Evolutionary conservation across 2,888 invertebrate genomes (phyloP).

Genomic region (Catonia carolina): DNA sequence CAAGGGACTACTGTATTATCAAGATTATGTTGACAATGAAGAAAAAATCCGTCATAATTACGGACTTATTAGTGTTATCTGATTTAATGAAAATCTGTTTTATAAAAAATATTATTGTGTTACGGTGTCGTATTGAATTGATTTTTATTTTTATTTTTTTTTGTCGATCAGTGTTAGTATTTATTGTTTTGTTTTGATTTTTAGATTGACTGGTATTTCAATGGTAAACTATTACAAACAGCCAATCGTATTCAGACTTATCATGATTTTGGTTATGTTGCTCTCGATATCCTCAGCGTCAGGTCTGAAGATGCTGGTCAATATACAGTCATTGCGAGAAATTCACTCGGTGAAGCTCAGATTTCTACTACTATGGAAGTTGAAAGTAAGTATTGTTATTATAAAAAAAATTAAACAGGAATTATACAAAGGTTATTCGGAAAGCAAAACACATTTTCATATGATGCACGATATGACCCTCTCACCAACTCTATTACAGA

Average conservation of each 20-base stretch:
- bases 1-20: no score
- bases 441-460: no score
- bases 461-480: no score
- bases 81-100: no score
- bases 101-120: no score
- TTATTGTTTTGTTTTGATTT: constrained; percentile 15
- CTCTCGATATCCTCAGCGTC: constrained; percentile 88
- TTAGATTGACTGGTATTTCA: constrained; percentile 91
- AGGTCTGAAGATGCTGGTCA: constrained; percentile 88
- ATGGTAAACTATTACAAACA: constrained; percentile 82
- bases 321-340: constrained; percentile 89
- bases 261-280: constrained; percentile 95
- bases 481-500: not conserved
- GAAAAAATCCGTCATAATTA: no score
- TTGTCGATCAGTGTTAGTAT: not conserved
- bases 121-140: no score
- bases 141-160: not conserved
- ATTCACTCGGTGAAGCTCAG: constrained; percentile 83
- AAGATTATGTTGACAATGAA: no score
- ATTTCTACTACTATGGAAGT: constrained; percentile 76
- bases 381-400: constrained; percentile 88
- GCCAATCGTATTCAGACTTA: constrained; percentile 90
- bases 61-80: no score
- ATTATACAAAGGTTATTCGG: no score
- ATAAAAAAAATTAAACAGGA: no score